phyloP scores from a whole-genome alignment of 1,140 invertebrate genomes.

The Drosophila subobscura region DNA sequence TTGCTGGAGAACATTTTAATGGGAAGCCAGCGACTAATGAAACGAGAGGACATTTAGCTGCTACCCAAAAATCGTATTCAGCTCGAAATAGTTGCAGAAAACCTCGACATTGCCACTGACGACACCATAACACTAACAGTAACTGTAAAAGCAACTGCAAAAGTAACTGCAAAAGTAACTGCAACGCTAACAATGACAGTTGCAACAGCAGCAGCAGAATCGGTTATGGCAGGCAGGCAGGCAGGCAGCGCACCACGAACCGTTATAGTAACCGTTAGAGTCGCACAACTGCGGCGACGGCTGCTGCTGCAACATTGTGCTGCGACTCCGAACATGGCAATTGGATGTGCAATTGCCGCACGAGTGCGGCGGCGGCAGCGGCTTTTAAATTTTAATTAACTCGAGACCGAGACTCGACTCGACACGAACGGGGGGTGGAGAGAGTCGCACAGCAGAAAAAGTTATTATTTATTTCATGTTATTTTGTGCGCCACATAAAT shows the following conservation, averaged over 20 bases:
- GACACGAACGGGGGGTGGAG: constrained; percentile 20
- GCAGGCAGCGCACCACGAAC: background rate
- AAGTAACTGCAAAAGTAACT: constrained; percentile 5
- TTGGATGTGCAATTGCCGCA: constrained; percentile 74
- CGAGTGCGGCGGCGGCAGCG: constrained; percentile 64
- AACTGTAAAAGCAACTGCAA: constrained; percentile 1
- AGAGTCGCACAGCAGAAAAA: constrained; percentile 59
- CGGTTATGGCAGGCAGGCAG: too few relatives aligned
- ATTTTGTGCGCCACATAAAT: constrained; percentile 73
- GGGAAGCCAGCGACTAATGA: too few relatives aligned
- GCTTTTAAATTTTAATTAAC: constrained; percentile 82
- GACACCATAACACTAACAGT: constrained; percentile 49
- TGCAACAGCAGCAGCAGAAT: constrained; percentile 16
- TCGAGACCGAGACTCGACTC: constrained; percentile 24
- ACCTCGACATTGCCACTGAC: constrained; percentile 39
- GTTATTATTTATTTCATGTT: constrained; percentile 82
- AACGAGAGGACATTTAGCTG: too few relatives aligned
- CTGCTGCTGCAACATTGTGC: constrained; percentile 29
- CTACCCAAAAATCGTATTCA: constrained; percentile 2
- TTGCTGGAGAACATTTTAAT: too few relatives aligned
- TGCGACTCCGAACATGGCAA: constrained; percentile 42
- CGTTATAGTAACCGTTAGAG: constrained; percentile 49
- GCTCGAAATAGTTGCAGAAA: constrained; percentile 11
- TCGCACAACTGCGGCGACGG: constrained; percentile 51
- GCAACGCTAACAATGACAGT: constrained; percentile 35